These are phyloP conservation scores for Spodoptera litura DNA, from an alignment of 1,140 invertebrate species.

Conservation along the genomic window DNA sequence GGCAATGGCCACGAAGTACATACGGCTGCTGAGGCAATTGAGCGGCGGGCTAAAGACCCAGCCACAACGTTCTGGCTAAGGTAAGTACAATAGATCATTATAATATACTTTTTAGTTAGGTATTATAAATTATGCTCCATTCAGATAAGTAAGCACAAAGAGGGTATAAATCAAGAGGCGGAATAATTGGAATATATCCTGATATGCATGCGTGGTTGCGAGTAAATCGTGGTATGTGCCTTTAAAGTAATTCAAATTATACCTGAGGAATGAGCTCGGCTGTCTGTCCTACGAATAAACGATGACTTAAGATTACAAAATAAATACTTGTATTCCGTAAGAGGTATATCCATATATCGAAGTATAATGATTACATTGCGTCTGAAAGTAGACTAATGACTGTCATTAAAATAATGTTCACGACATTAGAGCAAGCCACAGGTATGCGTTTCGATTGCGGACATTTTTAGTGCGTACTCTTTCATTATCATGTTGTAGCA, in stretches of 20 bases:
- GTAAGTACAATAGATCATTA: constrained; percentile 38
- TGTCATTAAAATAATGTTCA: constrained; percentile 42
- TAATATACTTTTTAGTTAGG: constrained; percentile 24
- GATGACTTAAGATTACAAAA: constrained; percentile 28
- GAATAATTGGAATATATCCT: constrained; percentile 26
- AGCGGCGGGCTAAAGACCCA: constrained; percentile 47
- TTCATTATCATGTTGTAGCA: too few relatives aligned
- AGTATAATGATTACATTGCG: constrained; percentile 31
- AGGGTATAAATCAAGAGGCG: constrained; percentile 30
- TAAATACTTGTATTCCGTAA: constrained; percentile 25
- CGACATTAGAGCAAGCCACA: constrained; percentile 29
- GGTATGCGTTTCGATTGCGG: constrained; percentile 1
- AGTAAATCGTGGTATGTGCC: constrained; percentile 3
- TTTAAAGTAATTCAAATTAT: constrained; percentile 30
- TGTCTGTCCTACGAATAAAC: constrained; percentile 10
- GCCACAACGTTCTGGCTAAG: constrained; percentile 51
- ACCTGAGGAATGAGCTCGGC: background rate
- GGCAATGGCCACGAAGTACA: constrained; percentile 66
- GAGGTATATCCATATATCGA: constrained; percentile 39
- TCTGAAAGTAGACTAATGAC: constrained; percentile 41
- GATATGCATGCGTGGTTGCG: constrained; percentile 11
- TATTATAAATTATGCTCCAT: constrained; percentile 26
- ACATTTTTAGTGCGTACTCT: constrained; percentile 18
- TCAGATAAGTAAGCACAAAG: constrained; percentile 37
- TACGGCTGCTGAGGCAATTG: constrained; percentile 62